phyloP scores from a whole-genome alignment of 1,140 invertebrate species.

The Procambarus virginalis region DNA sequence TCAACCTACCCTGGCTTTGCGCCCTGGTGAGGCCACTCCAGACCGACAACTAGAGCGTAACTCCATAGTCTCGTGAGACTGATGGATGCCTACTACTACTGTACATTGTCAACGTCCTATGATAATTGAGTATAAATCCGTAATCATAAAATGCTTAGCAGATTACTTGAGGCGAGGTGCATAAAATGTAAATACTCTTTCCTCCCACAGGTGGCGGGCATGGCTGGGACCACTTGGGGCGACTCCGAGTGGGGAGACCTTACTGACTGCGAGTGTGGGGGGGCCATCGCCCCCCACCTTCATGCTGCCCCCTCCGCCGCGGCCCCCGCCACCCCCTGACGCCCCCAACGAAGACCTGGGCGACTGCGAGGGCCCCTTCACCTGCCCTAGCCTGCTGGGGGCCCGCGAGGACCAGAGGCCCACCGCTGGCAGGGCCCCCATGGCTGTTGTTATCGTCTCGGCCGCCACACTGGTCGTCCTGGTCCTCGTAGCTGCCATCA shows the following conservation, averaged over 20 bases:
- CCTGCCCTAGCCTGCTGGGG: constrained; percentile 49
- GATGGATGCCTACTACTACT: too few species aligned
- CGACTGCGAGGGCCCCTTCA: constrained; percentile 34
- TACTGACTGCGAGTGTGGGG: constrained; percentile 47
- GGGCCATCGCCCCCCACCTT: constrained; percentile 48
- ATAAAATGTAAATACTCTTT: not conserved
- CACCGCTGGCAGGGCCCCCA: constrained; percentile 6
- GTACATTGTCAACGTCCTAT: too few species aligned
- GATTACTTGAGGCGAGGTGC: too few species aligned
- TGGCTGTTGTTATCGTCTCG: constrained; percentile 49
- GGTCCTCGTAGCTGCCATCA: constrained; percentile 47
- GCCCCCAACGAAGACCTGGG: not conserved
- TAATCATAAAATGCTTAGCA: too few species aligned
- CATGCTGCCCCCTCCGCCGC: constrained; percentile 43
- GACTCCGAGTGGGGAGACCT: constrained; percentile 25
- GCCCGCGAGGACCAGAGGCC: constrained; percentile 54
- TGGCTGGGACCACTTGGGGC: constrained; percentile 36
- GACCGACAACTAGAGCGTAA: too few species aligned
- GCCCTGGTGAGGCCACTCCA: too few species aligned
- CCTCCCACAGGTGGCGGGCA: constrained; percentile 35
- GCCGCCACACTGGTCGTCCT: constrained; percentile 54
- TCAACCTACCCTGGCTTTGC: too few species aligned
- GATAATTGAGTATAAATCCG: too few species aligned
- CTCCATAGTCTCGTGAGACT: too few species aligned
- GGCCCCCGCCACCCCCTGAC: constrained; percentile 18